Conservation (phyloP, 2,797 vertebrate genomes). For the Chelmon rostratus region DNA sequence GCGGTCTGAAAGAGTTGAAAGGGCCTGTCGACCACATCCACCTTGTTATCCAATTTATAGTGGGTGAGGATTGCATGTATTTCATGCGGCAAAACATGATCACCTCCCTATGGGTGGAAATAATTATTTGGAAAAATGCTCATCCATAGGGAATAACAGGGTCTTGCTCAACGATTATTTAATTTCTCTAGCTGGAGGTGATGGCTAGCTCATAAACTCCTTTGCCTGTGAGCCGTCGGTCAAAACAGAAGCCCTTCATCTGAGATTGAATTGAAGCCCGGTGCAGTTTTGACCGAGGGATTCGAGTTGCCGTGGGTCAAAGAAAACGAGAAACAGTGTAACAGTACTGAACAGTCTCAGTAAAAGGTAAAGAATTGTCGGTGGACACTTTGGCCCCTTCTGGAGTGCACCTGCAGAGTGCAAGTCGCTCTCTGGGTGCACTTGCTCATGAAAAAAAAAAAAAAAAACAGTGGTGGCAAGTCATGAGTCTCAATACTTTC, state of each 20-base stretch:
- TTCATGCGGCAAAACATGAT: conserved; percentile 24
- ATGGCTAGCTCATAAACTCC: conserved; percentile 42
- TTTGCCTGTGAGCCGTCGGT: neutral
- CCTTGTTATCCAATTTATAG: conserved; percentile 17
- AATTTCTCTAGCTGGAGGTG: conserved; percentile 23
- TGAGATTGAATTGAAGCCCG: conserved; percentile 14
- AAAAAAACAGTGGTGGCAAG: conserved; percentile 52
- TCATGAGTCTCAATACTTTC: conserved; percentile 53
- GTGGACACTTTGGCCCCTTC: conserved; percentile 45
- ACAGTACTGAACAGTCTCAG: conserved; percentile 49
- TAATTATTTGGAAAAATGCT: neutral
- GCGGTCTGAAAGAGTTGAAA: conserved; percentile 21
- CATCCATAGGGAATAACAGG: neutral
- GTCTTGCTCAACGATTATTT: too few species aligned
- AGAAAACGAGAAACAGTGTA: conserved; percentile 22
- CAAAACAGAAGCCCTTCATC: conserved; percentile 9
- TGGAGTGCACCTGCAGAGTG: conserved; percentile 61
- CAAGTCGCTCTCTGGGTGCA: conserved; percentile 76
- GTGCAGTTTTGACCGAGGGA: conserved; percentile 53
- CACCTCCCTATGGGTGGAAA: neutral
- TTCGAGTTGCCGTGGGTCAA: conserved; percentile 70
- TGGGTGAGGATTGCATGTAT: neutral
- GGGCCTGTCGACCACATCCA: conserved; percentile 19
- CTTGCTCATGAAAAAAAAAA: conserved; percentile 25
- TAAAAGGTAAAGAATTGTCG: conserved; percentile 55